Conservation (phyloP, 2,113 vertebrate species). For the Proteles cristata region DNA sequence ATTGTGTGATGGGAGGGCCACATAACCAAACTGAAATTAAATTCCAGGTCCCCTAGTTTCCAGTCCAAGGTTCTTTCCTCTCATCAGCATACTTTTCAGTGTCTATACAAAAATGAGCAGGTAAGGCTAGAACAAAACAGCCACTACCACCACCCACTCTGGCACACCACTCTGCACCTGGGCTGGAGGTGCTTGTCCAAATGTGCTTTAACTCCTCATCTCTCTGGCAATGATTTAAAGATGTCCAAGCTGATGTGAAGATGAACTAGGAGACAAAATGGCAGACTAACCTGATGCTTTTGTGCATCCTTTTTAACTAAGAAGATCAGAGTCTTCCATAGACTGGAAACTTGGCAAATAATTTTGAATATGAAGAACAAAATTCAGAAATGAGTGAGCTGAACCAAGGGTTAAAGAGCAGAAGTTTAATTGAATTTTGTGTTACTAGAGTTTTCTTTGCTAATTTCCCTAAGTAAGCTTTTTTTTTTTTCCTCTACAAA, state of each 20-base stretch:
- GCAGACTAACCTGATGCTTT: neutral
- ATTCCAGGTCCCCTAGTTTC: neutral
- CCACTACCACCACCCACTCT: neutral
- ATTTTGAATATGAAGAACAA: neutral
- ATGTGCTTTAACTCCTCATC: neutral
- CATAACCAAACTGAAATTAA: neutral
- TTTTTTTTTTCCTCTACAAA: constrained; percentile 11
- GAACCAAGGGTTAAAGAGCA: neutral
- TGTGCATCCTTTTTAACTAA: neutral
- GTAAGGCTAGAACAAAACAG: neutral
- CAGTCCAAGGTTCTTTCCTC: neutral
- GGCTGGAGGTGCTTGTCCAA: neutral
- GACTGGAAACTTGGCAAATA: neutral
- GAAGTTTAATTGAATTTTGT: neutral
- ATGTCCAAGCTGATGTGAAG: neutral
- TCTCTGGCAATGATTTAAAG: constrained; percentile 4
- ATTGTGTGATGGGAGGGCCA: neutral
- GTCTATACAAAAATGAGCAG: neutral
- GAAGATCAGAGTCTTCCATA: neutral
- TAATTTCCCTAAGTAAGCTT: neutral
- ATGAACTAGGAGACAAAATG: neutral
- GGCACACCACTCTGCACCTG: neutral
- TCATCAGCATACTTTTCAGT: neutral
- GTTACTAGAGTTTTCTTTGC: neutral
- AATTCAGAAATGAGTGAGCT: neutral